These are phyloP conservation scores for Eclectus roratus DNA, from an alignment of 2,113 vertebrate species.

Conservation along the genomic window DNA sequence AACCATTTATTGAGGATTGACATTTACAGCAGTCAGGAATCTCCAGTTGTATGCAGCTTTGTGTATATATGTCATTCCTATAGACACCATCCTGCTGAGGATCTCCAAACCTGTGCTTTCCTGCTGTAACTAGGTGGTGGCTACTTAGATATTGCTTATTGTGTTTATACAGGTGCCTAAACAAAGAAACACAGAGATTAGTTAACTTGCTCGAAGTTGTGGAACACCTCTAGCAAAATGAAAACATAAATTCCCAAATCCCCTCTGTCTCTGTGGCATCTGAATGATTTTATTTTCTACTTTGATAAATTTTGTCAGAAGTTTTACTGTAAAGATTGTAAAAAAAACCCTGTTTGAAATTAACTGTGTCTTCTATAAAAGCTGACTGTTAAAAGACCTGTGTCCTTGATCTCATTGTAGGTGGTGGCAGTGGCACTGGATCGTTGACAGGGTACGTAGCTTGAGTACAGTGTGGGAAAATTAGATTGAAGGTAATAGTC, in stretches of 20 bases:
- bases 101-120: neutral
- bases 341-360: neutral
- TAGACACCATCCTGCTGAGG: neutral
- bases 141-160: neutral
- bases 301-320: neutral
- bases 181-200: neutral
- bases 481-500: neutral
- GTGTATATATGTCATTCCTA: neutral
- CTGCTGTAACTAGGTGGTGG: neutral
- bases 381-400: neutral
- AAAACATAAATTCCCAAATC: neutral
- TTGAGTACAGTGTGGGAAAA: neutral
- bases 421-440: fast-evolving
- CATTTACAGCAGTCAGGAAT: constrained; percentile 29
- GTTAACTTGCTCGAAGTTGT: neutral
- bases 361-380: neutral
- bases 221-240: neutral
- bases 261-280: neutral
- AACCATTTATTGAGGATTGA: constrained; percentile 29
- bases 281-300: neutral
- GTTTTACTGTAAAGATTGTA: neutral
- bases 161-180: neutral
- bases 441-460: neutral
- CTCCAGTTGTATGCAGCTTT: constrained; percentile 10
- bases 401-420: neutral